Evolutionary conservation across 2,797 vertebrate species (phyloP), one percentile per base, ranked within the genome.

Genomic region (Sardinella longiceps): DNA sequence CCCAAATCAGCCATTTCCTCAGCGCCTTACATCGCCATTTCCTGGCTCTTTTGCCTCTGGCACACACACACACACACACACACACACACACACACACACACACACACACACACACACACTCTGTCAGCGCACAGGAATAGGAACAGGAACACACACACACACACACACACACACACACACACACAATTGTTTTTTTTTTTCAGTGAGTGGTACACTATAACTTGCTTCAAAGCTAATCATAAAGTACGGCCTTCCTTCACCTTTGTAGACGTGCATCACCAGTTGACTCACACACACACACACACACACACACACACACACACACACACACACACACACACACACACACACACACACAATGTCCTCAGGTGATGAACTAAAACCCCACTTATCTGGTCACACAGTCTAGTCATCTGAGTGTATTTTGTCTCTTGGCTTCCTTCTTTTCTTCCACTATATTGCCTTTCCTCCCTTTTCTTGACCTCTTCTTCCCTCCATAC

Each of bases 1-100:
- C 56, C 83, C 84, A 89, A 89, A 93, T 88, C 87, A 92, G 90
- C 90, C 80, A 50, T 86, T 88, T 87, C 80, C 84, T 86, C 86
- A 81, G 50, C n/a, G 37, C 43, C 83, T 60, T 43, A 66, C 9
- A 60, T n/a, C 33, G 33, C 20, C 37, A 80, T 39, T 46, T 81
- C 60, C 86, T 81, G 50, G 28, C 33, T 48, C 53, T 70, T 82
- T 33, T 80, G 23, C 63, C 37, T 60, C 70, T 60, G 15, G 70
- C 28, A 30, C 46, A 25, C 48, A 33, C 66, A 82, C 82, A 5
- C 80, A 28, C 28, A 60, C 20, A 66, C 28, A 66, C 28, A 77
- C 15, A 39, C 5, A 15, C 9, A 70, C 12, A 33, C 28, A 1
- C 80, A 63, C 11, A 70, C 25, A 77, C 37, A 77, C 18, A 77